Evolutionary conservation across 2,113 vertebrate species (phyloP).

Genomic region (Phalacrocorax carbo): DNA sequence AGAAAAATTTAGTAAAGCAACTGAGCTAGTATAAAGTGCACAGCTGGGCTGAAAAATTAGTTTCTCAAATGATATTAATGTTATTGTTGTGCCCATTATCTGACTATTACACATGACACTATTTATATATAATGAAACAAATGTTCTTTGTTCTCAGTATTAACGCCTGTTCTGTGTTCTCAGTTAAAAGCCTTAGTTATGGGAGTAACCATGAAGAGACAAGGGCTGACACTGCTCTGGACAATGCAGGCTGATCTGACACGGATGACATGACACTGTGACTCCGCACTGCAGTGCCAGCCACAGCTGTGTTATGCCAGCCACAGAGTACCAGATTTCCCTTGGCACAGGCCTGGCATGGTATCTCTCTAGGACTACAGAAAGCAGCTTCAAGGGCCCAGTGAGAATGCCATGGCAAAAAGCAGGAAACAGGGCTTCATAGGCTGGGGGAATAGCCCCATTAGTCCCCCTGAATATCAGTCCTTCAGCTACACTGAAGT

Average conservation of each 20-base stretch:
- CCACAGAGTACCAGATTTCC: neutral
- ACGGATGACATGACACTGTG: neutral
- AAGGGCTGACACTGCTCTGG: neutral
- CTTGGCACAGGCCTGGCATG: neutral
- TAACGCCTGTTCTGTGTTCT: neutral
- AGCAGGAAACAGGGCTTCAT: neutral
- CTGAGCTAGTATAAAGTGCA: neutral
- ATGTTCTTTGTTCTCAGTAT: neutral
- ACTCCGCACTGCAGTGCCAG: neutral
- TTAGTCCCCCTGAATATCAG: neutral
- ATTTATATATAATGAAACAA: slow-evolving; percentile 7
- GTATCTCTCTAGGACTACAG: neutral
- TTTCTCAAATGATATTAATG: neutral
- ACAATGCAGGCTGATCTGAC: neutral
- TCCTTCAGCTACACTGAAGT: neutral
- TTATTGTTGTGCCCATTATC: slow-evolving; percentile 1
- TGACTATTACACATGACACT: neutral
- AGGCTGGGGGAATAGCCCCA: neutral
- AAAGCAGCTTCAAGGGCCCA: neutral
- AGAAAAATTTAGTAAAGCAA: neutral
- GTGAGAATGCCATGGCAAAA: neutral
- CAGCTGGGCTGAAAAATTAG: neutral
- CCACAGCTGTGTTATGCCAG: neutral
- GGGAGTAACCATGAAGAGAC: accelerated
- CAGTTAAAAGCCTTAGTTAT: neutral